Evolutionary conservation across 2,888 invertebrate genomes (phyloP).

Genomic region (Charanyca ferruginea): DNA sequence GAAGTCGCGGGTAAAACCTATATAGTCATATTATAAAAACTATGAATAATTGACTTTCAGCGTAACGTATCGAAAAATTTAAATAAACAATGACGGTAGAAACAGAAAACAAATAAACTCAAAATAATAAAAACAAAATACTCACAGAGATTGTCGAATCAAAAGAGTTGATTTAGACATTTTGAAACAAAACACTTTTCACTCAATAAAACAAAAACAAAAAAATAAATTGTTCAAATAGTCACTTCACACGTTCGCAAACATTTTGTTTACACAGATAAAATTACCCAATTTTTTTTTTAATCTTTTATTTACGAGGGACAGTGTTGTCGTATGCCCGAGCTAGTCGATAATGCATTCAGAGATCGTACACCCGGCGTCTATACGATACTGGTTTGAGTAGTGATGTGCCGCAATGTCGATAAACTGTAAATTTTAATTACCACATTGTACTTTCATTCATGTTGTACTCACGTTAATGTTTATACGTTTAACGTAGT

Average conservation of each 20-base stretch:
- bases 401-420: conserved; percentile 70
- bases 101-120: neutral
- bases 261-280: conserved; percentile 52
- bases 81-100: neutral
- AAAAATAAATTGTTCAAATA: conserved; percentile 40
- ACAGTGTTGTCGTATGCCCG: conserved; percentile 67
- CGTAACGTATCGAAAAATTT: neutral
- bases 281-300: conserved; percentile 37
- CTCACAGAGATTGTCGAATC: conserved; percentile 78
- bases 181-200: conserved; percentile 55
- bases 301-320: conserved; percentile 48
- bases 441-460: conserved; percentile 14
- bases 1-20: too few species aligned
- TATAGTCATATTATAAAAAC: neutral
- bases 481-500: neutral
- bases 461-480: neutral
- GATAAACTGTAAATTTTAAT: conserved; percentile 58
- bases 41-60: neutral
- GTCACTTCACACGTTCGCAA: conserved; percentile 62
- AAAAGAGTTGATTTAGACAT: conserved; percentile 75
- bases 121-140: conserved; percentile 52
- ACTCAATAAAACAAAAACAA: conserved; percentile 49
- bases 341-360: conserved; percentile 76
- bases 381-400: conserved; percentile 68
- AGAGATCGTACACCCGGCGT: conserved; percentile 69